phyloP scores from a whole-genome alignment of 2,888 invertebrate genomes.

The Orthosia incerta region DNA sequence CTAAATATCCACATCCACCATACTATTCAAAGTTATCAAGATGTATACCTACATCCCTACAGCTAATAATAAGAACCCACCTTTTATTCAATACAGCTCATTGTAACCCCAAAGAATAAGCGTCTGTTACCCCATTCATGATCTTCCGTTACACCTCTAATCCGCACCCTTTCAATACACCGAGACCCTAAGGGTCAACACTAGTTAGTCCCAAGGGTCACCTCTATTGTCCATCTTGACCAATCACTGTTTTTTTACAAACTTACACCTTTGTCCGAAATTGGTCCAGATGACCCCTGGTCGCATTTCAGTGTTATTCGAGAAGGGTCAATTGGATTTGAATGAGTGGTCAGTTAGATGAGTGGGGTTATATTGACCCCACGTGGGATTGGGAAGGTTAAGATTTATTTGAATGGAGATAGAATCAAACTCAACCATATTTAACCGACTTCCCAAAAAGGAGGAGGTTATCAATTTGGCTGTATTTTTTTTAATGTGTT shows the following conservation, averaged over 20 bases:
- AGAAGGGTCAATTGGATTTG: slow-evolving; percentile 80
- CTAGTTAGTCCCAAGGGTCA: slow-evolving; percentile 82
- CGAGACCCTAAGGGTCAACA: slow-evolving; percentile 78
- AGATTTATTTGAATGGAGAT: slow-evolving; percentile 6
- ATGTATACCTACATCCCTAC: neutral
- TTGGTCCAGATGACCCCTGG: slow-evolving; percentile 88
- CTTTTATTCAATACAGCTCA: slow-evolving; percentile 56
- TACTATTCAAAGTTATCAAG: slow-evolving; percentile 18
- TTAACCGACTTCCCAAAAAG: no score
- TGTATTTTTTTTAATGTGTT: no score
- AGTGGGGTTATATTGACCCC: slow-evolving; percentile 68
- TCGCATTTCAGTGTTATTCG: slow-evolving; percentile 80
- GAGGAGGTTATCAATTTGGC: no score
- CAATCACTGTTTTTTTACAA: slow-evolving; percentile 83
- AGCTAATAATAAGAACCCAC: slow-evolving; percentile 45
- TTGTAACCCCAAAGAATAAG: slow-evolving; percentile 61
- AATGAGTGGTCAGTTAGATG: slow-evolving; percentile 74
- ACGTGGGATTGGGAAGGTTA: slow-evolving; percentile 52
- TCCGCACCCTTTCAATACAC: slow-evolving; percentile 76
- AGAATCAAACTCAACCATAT: neutral
- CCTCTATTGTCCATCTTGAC: slow-evolving; percentile 77
- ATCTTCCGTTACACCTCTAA: slow-evolving; percentile 79
- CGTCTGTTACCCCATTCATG: slow-evolving; percentile 65
- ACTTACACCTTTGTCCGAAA: slow-evolving; percentile 79
- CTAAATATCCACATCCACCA: neutral